Conservation (phyloP, 2,888 invertebrate species). For the Oxytorus armatus region DNA sequence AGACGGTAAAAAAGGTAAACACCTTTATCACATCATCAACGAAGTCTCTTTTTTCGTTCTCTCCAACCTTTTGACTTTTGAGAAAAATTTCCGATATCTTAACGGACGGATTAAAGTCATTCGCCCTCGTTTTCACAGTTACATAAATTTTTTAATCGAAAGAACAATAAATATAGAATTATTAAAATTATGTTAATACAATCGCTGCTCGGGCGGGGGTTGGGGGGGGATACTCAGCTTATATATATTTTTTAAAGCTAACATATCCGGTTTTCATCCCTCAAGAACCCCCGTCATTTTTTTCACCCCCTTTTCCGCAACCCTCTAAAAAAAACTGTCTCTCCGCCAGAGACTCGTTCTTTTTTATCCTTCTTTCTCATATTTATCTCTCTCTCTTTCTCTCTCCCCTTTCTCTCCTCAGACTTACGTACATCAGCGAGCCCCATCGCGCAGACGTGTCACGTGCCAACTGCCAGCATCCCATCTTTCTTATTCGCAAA, state of each 20-base stretch:
- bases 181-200: slow-evolving; percentile 42
- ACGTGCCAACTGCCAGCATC: slow-evolving; percentile 65
- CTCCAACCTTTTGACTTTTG: no score
- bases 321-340: slow-evolving; percentile 37
- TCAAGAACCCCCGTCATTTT: slow-evolving; percentile 40
- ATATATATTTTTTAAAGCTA: slow-evolving; percentile 8
- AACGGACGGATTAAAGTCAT: neutral
- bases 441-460: slow-evolving; percentile 43
- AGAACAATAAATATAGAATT: slow-evolving; percentile 27
- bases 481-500: slow-evolving; percentile 45
- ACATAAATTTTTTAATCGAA: slow-evolving; percentile 23
- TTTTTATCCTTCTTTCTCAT: slow-evolving; percentile 54
- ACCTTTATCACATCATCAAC: no score
- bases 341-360: slow-evolving; percentile 40
- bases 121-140: slow-evolving; percentile 13
- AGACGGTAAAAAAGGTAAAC: no score
- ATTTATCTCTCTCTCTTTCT: slow-evolving; percentile 30
- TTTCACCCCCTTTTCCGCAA: slow-evolving; percentile 41
- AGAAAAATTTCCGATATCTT: neutral
- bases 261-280: slow-evolving; percentile 31
- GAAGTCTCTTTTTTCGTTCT: no score
- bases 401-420: slow-evolving; percentile 30
- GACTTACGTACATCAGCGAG: slow-evolving; percentile 22
- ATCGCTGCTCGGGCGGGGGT: neutral
- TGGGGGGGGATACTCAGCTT: neutral